Conservation (phyloP, 2,113 vertebrate genomes). For the Trematocara nigrifrons region DNA sequence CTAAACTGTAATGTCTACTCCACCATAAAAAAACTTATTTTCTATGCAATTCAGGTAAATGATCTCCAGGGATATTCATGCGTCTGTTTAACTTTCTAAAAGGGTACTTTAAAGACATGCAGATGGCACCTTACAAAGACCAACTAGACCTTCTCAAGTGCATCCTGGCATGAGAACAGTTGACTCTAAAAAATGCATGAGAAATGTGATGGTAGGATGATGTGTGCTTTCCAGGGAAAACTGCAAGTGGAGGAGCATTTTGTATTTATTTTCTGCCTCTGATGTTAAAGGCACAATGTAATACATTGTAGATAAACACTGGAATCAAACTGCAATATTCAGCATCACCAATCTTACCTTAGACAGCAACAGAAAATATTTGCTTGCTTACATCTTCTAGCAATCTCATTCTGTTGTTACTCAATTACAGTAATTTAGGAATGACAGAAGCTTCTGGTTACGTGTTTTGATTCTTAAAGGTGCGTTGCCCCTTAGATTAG, state of each 20-base stretch:
- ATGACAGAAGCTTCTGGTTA: background rate
- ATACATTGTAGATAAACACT: background rate
- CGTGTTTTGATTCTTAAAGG: background rate
- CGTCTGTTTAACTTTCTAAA: constrained; percentile 68
- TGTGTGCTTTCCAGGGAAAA: constrained; percentile 14
- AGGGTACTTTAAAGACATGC: constrained; percentile 59
- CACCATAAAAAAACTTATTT: constrained; percentile 68
- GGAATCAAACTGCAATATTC: background rate
- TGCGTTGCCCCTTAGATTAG: background rate
- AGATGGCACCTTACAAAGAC: constrained; percentile 51
- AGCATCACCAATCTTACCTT: background rate
- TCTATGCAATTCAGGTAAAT: constrained; percentile 61
- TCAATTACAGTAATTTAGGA: background rate
- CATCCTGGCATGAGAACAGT: constrained; percentile 64
- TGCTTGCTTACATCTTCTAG: background rate
- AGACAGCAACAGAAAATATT: background rate
- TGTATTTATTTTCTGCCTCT: background rate
- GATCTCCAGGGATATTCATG: constrained; percentile 53
- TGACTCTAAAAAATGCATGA: constrained; percentile 61
- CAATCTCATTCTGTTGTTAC: background rate
- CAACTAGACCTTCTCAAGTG: constrained; percentile 51
- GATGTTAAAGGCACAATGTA: background rate
- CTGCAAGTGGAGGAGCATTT: background rate
- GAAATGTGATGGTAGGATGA: constrained; percentile 37
- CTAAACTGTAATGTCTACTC: constrained; percentile 56